Evolutionary conservation across 1,140 invertebrate species (phyloP).

Genomic region (Eriosoma lanigerum): DNA sequence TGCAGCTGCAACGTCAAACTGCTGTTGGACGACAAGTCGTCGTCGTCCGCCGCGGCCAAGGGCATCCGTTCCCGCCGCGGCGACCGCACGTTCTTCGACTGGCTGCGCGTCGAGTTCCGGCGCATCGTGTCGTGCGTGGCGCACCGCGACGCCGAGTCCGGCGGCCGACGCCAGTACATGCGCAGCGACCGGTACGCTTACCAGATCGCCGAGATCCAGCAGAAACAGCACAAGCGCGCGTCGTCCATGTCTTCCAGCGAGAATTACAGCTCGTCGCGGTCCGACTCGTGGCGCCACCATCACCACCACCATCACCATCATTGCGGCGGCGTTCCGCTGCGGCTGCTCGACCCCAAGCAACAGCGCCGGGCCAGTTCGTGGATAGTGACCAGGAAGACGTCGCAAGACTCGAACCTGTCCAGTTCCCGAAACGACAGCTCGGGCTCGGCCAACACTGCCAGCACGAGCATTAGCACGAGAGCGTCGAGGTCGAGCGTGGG

Average conservation of each 20-base stretch:
- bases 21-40: slow-evolving; percentile 58
- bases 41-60: too few relatives aligned
- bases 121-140: slow-evolving; percentile 58
- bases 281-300: slow-evolving; percentile 78
- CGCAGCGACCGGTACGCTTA: slow-evolving; percentile 73
- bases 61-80: slow-evolving; percentile 52
- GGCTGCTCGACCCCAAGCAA: slow-evolving; percentile 70
- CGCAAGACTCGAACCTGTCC: slow-evolving; percentile 85
- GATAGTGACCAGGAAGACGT: slow-evolving; percentile 84
- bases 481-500: slow-evolving; percentile 71
- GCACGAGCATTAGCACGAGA: slow-evolving; percentile 77
- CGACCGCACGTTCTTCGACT: slow-evolving; percentile 56
- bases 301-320: slow-evolving; percentile 66
- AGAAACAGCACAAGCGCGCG: slow-evolving; percentile 73
- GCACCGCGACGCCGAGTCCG: slow-evolving; percentile 55
- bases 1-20: slow-evolving; percentile 74
- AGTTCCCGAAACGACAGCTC: slow-evolving; percentile 84
- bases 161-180: slow-evolving; percentile 57
- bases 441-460: slow-evolving; percentile 79
- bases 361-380: slow-evolving; percentile 75
- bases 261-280: slow-evolving; percentile 81
- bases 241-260: slow-evolving; percentile 84
- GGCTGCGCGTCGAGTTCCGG: slow-evolving; percentile 61
- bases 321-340: slow-evolving; percentile 70
- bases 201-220: slow-evolving; percentile 76